Percentiles rank a stretch among this genome's conserved stretches.
These are phyloP conservation scores for Eupeodes latifasciatus DNA, from an alignment of 2,888 invertebrate genomes.

Conservation along the genomic window DNA sequence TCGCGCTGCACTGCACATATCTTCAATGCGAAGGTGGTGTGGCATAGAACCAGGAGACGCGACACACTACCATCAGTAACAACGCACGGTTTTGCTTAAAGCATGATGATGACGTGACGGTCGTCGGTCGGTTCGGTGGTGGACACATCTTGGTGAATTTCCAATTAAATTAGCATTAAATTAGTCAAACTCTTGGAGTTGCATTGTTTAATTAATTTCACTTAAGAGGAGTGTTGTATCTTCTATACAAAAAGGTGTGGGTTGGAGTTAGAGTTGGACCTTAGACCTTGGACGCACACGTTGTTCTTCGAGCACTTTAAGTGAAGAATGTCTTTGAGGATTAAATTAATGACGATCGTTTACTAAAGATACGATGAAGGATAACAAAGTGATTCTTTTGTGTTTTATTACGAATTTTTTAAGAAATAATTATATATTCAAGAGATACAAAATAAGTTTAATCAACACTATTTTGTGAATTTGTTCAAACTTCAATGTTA, in stretches of 20 bases:
- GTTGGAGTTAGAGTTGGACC: constrained; percentile 12
- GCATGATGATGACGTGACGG: background rate
- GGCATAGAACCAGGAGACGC: background rate
- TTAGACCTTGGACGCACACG: constrained; percentile 56
- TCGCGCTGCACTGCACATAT: background rate
- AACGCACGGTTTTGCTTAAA: background rate
- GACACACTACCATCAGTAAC: background rate
- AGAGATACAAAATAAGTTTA: too few relatives aligned
- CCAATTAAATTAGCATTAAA: constrained; percentile 75
- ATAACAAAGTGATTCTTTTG: background rate
- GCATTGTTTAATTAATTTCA: constrained; percentile 73
- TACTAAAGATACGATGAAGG: constrained; percentile 1
- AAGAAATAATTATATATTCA: too few relatives aligned
- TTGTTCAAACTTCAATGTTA: too few relatives aligned
- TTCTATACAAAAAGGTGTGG: constrained; percentile 22
- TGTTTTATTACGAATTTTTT: constrained; percentile 28
- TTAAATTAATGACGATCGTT: constrained; percentile 30
- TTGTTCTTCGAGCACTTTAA: constrained; percentile 24
- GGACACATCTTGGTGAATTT: constrained; percentile 65
- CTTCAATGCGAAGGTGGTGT: background rate
- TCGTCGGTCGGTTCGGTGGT: background rate
- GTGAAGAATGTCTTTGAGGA: constrained; percentile 41
- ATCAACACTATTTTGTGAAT: too few relatives aligned
- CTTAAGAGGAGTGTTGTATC: background rate
- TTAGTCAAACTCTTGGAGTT: constrained; percentile 67